Evolutionary conservation across 2,113 vertebrate species (phyloP), one percentile per base, ranked within the genome.

Genomic region (Nothobranchius furzeri): DNA sequence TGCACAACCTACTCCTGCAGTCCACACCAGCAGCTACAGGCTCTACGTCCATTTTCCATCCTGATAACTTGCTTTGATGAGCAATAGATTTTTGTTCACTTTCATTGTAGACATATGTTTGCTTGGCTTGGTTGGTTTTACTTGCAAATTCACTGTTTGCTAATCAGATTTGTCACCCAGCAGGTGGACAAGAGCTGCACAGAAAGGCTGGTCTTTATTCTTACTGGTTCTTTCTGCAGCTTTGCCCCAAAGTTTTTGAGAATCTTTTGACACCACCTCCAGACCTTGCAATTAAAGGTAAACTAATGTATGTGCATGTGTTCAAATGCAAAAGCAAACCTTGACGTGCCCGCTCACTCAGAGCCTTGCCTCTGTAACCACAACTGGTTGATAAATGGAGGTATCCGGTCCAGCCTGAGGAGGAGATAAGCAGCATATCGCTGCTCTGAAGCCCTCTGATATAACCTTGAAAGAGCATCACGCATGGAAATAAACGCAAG

Each of bases 301-400:
- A 73, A 43, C 43, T 68, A 3, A 82, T 85, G 73, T 83, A 86
- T 88, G 87, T 88, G 81, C 82, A 90, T 83, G 78, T 77, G 80
- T 90, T 82, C 82, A 82, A 75, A 88, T 83, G 76, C 67, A 83
- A 87, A 87, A 67, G 77, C 65, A 83, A 89, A 76, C 78, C 69
- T 87, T 82, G 84, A 80, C 68, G 75, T 71, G 70, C 36, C 49
- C 64, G 37, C 64, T 76, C 49, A 67, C 55, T 47, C 13, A 50
- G 60, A 80, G 78, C 60, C 63, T 60, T 62, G 57, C 60, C 65
- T 73, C 64, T 68, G 82, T 89, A 89, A 86, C 77, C 79, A 90
- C 88, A 48, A 68, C 64, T 25, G 68, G 73, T 78, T 90, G 90
- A 90, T 91, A 91, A 88, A 92, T 92, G 81, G 88, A 67, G 75